These are phyloP conservation scores for Oostethus manadensis DNA, from an alignment of 2,113 vertebrate genomes.

Conservation along the genomic window DNA sequence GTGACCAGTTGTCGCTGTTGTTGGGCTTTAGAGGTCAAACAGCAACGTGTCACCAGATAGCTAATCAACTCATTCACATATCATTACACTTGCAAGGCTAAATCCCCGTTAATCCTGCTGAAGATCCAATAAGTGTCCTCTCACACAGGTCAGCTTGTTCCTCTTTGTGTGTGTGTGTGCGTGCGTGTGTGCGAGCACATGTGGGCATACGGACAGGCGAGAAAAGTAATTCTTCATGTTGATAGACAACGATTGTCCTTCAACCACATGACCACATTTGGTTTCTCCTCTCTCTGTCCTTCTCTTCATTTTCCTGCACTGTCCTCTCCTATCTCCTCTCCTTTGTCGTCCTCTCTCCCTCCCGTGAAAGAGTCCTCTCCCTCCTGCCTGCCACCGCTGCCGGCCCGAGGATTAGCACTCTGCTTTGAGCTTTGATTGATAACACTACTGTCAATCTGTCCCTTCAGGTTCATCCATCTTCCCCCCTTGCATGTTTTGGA, in stretches of 20 bases:
- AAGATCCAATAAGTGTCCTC: slow-evolving; percentile 65
- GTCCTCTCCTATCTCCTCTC: slow-evolving; percentile 10
- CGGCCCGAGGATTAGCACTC: slow-evolving; percentile 27
- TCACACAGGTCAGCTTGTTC: slow-evolving; percentile 53
- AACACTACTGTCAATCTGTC: slow-evolving; percentile 25
- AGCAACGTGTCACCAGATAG: slow-evolving; percentile 62
- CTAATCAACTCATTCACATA: slow-evolving; percentile 68
- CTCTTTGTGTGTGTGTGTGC: slow-evolving; percentile 17
- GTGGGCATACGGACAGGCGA: slow-evolving; percentile 34
- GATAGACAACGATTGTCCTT: slow-evolving; percentile 72
- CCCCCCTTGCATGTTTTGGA: slow-evolving; percentile 9
- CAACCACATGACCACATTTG: slow-evolving; percentile 39
- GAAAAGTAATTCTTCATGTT: slow-evolving; percentile 65
- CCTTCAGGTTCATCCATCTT: slow-evolving; percentile 9
- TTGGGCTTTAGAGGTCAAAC: slow-evolving; percentile 64
- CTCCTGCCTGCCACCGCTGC: slow-evolving; percentile 15
- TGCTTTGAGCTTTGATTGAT: slow-evolving; percentile 41
- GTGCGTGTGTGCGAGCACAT: slow-evolving; percentile 17
- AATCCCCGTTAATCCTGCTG: slow-evolving; percentile 67
- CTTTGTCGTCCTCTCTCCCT: slow-evolving; percentile 14
- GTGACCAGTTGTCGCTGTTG: slow-evolving; percentile 35
- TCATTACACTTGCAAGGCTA: slow-evolving; percentile 62
- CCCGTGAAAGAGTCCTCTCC: slow-evolving; percentile 1
- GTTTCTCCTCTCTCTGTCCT: slow-evolving; percentile 28
- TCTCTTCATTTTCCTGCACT: slow-evolving; percentile 20